These are phyloP conservation scores for Standfussiana lucernea DNA, from an alignment of 2,888 invertebrate genomes.

Conservation along the genomic window DNA sequence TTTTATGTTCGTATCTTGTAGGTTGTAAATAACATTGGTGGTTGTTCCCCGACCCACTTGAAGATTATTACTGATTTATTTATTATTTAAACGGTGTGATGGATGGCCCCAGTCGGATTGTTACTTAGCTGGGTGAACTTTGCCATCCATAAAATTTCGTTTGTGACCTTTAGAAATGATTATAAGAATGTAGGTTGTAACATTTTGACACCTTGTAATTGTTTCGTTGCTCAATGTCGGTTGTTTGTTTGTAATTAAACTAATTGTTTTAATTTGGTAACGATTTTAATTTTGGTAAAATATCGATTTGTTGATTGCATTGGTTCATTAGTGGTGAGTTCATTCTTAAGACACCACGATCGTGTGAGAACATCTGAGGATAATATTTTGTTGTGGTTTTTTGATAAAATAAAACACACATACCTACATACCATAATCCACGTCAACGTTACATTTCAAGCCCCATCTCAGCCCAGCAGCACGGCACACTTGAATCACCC, in stretches of 20 bases:
- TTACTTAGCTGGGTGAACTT: conserved; percentile 66
- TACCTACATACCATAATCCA: neutral
- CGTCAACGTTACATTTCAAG: conserved; percentile 1
- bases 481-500: conserved; percentile 58
- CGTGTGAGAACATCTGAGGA: neutral
- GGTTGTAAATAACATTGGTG: conserved; percentile 85
- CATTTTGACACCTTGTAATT: conserved; percentile 66
- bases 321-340: conserved; percentile 36
- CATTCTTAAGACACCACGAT: conserved; percentile 13
- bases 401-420: neutral
- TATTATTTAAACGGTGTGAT: conserved; percentile 86
- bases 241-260: conserved; percentile 63
- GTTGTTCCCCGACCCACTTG: conserved; percentile 75
- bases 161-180: conserved; percentile 67
- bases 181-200: conserved; percentile 60
- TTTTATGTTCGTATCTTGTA: conserved; percentile 85
- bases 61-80: conserved; percentile 87
- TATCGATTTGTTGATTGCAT: conserved; percentile 61
- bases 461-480: conserved; percentile 39
- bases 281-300: conserved; percentile 57
- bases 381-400: neutral
- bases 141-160: conserved; percentile 61
- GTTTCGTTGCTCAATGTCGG: conserved; percentile 61
- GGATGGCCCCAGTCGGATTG: conserved; percentile 72
- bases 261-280: conserved; percentile 66